Percentiles rank a stretch among this genome's conserved stretches.
Evolutionary conservation across 1,140 invertebrate species (phyloP).

Genomic region (Phenacoccus solenopsis): DNA sequence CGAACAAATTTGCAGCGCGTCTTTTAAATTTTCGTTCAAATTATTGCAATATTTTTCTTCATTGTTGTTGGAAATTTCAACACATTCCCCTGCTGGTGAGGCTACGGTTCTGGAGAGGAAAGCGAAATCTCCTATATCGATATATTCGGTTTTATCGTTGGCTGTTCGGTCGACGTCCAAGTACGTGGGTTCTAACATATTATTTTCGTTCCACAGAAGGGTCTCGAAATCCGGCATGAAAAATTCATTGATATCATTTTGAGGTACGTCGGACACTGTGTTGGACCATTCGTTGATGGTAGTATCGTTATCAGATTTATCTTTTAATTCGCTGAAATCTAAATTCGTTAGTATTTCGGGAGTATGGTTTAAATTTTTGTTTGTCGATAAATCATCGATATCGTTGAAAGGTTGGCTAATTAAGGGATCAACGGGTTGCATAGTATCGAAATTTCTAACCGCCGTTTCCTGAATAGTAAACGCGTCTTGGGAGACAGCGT

Average conservation of each 20-base stretch:
- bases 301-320: background rate
- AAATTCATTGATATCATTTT: background rate
- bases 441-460: background rate
- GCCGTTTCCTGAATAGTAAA: background rate
- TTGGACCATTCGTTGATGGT: background rate
- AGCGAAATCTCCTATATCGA: background rate
- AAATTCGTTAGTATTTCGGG: background rate
- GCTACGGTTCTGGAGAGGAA: background rate
- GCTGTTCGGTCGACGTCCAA: background rate
- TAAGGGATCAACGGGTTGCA: too few species aligned
- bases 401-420: too few species aligned
- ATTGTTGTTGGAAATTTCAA: background rate
- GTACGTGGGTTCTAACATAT: background rate
- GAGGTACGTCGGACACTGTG: background rate
- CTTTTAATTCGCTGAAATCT: too few species aligned
- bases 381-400: too few species aligned
- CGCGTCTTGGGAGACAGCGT: slow-evolving; percentile 4
- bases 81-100: background rate
- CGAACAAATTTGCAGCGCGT: background rate
- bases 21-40: background rate
- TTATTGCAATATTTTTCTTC: background rate
- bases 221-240: slow-evolving; percentile 9
- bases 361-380: background rate
- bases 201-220: background rate
- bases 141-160: background rate